Evolutionary conservation across 2,113 vertebrate genomes (phyloP).

Genomic region (Nematolebias whitei): DNA sequence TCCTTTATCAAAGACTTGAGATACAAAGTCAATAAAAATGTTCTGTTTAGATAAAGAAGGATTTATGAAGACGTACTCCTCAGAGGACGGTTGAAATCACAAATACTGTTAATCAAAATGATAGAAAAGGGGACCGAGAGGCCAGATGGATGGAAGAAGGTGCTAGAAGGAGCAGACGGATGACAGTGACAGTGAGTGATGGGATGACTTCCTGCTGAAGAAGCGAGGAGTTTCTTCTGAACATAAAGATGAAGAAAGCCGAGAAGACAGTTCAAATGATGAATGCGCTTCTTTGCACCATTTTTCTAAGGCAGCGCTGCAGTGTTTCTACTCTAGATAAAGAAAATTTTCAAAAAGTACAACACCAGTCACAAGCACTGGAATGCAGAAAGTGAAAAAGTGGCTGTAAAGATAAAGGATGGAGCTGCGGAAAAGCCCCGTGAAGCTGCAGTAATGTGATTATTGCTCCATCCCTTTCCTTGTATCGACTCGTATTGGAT

Average conservation of each 20-base stretch:
- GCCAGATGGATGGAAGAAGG: slow-evolving; percentile 27
- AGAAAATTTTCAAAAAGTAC: neutral
- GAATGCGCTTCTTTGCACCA: slow-evolving; percentile 19
- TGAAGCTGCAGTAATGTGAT: neutral
- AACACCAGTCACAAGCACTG: slow-evolving; percentile 22
- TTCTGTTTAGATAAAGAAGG: slow-evolving; percentile 5
- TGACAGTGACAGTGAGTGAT: slow-evolving; percentile 35
- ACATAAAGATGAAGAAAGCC: slow-evolving; percentile 28
- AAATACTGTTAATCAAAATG: slow-evolving; percentile 26
- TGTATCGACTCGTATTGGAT: slow-evolving; percentile 4
- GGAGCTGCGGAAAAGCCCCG: neutral
- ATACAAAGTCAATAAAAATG: slow-evolving; percentile 2
- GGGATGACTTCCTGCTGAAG: slow-evolving; percentile 27
- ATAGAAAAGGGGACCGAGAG: slow-evolving; percentile 6
- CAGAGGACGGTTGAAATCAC: slow-evolving; percentile 24
- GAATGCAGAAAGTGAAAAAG: slow-evolving; percentile 7
- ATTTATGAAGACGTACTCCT: slow-evolving; percentile 8
- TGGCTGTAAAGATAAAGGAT: neutral
- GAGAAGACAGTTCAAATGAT: slow-evolving; percentile 21
- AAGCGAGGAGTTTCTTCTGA: slow-evolving; percentile 17
- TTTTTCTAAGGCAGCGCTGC: slow-evolving; percentile 45
- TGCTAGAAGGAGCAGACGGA: slow-evolving; percentile 18
- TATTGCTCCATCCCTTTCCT: neutral
- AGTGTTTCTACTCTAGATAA: slow-evolving; percentile 25
- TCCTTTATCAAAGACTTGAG: neutral